Evolutionary conservation across 2,113 vertebrate genomes (phyloP), one percentile per base, ranked within the genome.

Genomic region (Rhizomys pruinosus): DNA sequence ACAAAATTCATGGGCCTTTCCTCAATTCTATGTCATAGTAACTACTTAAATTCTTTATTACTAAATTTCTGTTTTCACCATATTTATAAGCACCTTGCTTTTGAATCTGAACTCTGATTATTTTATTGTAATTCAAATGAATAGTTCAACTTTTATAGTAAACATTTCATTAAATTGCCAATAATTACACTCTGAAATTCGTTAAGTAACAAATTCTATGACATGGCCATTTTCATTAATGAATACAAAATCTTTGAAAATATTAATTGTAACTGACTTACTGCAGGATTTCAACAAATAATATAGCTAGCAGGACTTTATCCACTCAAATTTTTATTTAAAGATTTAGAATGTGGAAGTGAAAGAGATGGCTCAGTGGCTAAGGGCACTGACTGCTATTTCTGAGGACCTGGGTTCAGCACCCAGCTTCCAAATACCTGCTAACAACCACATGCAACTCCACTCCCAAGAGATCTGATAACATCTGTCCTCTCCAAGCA

Each of bases 121-220:
- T 72, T 84, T 90, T 61, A 82, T 20, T 72, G 16, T 81, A 82
- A 17, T 25, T 27, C 78, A 94, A 81, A 78, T 9, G 6, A 7
- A 2, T 71, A 88, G 88, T 72, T 22, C 7, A 93, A 76, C 80
- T 66, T 84, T 87, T 42, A 42, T 66, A 64, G 64, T 81, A 66
- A 34, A 68, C 37, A 87, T 89, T 82, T 74, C 34, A 42, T 52
- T 52, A 93, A 81, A 91, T 90, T 15, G 12, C 1, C 9, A 88
- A 59, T 69, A 90, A 92, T 66, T 82, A 77, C 82, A 64, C 25
- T 94, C n/a, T 73, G 7, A 27, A 15, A 94, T 81, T n/a, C 77
- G 7, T 57, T 61, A 20, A 82, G 91, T 91, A 71, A 94, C 63
- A 4, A 81, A 64, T 17, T 2, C 37, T 86, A 15, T 59, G 39